phyloP scores from a whole-genome alignment of 2,888 invertebrate genomes.

The Hemicrepidius hirtus region DNA sequence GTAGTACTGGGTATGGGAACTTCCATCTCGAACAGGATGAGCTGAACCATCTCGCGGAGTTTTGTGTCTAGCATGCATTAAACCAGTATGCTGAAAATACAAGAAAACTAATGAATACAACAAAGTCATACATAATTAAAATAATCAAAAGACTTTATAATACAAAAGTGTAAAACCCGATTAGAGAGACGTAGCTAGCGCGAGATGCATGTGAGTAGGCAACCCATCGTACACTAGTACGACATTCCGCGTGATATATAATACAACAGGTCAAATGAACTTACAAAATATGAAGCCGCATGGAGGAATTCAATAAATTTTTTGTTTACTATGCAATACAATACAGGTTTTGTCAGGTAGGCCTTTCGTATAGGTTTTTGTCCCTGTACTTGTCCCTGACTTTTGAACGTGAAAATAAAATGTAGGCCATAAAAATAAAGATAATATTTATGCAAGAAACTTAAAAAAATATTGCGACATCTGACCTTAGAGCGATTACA shows the following conservation, averaged over 20 bases:
- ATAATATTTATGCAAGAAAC: not conserved
- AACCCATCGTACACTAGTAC: not conserved
- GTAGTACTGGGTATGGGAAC: constrained; percentile 78
- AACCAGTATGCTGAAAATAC: constrained; percentile 72
- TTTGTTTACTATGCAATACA: too few relatives aligned
- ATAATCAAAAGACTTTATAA: not conserved
- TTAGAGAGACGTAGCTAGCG: too few relatives aligned
- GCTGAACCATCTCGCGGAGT: constrained; percentile 81
- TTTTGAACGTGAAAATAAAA: constrained; percentile 2
- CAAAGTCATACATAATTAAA: too few relatives aligned
- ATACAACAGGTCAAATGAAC: too few relatives aligned
- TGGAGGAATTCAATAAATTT: too few relatives aligned
- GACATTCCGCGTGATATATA: too few relatives aligned
- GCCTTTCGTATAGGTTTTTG: too few relatives aligned
- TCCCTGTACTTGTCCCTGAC: not conserved
- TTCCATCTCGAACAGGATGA: constrained; percentile 79
- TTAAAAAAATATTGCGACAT: not conserved
- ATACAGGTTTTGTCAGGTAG: too few relatives aligned
- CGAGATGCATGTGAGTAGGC: too few relatives aligned
- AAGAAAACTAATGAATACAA: not conserved
- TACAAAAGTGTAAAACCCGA: too few relatives aligned
- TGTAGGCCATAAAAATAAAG: constrained; percentile 16
- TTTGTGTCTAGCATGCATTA: constrained; percentile 71
- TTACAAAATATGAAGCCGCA: too few relatives aligned
- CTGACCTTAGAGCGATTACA: not conserved